phyloP scores from a whole-genome alignment of 2,797 vertebrate genomes.

The Cyclura pinguis region DNA sequence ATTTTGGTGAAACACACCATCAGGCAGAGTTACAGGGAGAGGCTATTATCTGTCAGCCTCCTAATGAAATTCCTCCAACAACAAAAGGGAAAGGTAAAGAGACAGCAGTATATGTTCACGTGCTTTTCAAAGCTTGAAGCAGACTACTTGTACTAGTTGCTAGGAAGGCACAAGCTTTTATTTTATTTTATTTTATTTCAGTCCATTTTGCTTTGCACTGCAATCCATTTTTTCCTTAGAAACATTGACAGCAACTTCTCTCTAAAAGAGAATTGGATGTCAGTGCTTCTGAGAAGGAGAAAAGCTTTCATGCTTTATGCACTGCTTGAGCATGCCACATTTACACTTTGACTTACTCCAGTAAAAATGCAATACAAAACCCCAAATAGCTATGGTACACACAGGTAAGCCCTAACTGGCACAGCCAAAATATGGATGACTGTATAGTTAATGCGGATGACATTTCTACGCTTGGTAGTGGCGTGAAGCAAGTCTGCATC shows the following conservation, averaged over 20 bases:
- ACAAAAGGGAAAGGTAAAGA: slow-evolving; percentile 85
- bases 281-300: neutral
- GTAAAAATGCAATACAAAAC: neutral
- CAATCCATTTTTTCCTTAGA: neutral
- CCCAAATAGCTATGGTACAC: neutral
- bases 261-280: neutral
- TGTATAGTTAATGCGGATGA: too few species aligned
- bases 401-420: neutral
- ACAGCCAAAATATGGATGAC: neutral
- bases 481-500: neutral
- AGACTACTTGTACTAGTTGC: neutral
- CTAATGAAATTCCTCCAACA: slow-evolving; percentile 82
- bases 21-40: slow-evolving; percentile 63
- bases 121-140: neutral
- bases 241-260: neutral
- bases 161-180: neutral
- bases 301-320: neutral
- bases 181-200: neutral
- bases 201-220: neutral
- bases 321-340: neutral
- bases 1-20: slow-evolving; percentile 70
- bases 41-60: slow-evolving; percentile 74
- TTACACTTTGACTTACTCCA: neutral
- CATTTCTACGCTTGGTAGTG: neutral
- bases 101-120: neutral